Base-by-base conservation (phyloP, 2,888 invertebrate genomes). In the Drosophila mettleri region DNA sequence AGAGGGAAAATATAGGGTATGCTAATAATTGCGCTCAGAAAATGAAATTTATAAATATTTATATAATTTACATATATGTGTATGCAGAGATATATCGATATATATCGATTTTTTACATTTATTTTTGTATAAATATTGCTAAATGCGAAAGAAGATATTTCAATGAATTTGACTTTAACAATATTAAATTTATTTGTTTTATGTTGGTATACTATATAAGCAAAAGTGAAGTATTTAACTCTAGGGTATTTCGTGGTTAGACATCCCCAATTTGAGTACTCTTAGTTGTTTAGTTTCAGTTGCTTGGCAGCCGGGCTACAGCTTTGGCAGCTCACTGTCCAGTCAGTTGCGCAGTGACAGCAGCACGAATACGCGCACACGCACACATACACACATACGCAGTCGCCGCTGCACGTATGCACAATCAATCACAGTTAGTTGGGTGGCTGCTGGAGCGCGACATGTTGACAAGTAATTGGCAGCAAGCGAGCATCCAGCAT, bases 381-480 rank as follows among this genome's bases (percentile, higher is more conserved):
- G 9, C 34, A 41, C 3, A 33, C 33, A 43, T 36, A 55, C 48
- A 14, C 31, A 46, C 4, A 27, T 20, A 34, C 46, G 18, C 48
- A 20, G 20, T 38, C 33, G 20, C 22, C 33, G 27, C n/a, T 49
- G 33, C 62, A 59, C 65, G 63, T 54, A 45, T 33, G 52, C 41
- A 59, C 78, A 85, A 87, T 87, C 83, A 84, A 84, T 84, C 88
- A 80, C 63, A 54, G 70, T 59, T 71, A 54, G 65, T 62, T 74
- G 61, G 57, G 20, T 57, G 49, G 64, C 61, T 69, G 74, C 58
- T 77, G 69, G 58, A 78, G 78, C 76, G 78, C 74, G 78, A 64
- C 75, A 78, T 74, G 79, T 69, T 78, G 80, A 82, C 73, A 76
- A 71, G 75, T 74, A 77, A 79, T 74, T 78, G 79, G 79, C 79